A percentile compares a stretch with the other conserved stretches of the same genome.
Conservation (phyloP, 2,888 invertebrate genomes). For the Abrostola triplasia region DNA sequence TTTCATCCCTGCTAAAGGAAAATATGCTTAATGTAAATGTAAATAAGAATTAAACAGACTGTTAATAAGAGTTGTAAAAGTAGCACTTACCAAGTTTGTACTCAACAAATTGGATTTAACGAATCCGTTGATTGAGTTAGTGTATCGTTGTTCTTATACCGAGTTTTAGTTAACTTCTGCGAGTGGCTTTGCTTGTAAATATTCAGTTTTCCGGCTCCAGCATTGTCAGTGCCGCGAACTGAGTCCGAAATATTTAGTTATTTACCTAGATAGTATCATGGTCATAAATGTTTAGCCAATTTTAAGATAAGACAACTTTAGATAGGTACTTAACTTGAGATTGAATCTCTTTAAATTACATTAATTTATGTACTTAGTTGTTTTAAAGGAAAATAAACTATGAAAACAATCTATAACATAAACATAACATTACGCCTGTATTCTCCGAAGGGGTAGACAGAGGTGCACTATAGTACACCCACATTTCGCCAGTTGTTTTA, state of each 20-base stretch:
- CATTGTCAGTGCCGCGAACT: not conserved
- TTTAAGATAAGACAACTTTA: too few species aligned
- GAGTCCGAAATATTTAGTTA: not conserved
- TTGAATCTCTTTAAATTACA: too few species aligned
- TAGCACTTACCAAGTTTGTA: constrained; percentile 24
- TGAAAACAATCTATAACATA: too few species aligned
- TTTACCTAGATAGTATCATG: too few species aligned
- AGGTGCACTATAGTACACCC: too few species aligned
- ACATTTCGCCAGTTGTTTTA: too few species aligned
- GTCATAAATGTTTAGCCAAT: too few species aligned
- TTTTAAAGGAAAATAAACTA: too few species aligned
- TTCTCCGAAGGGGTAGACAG: too few species aligned
- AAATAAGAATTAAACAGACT: not conserved
- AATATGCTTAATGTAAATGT: constrained; percentile 1
- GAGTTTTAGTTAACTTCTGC: not conserved
- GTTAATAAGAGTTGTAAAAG: constrained; percentile 10
- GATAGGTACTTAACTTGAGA: too few species aligned
- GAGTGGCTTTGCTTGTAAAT: not conserved
- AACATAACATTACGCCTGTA: too few species aligned
- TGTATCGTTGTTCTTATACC: constrained; percentile 16
- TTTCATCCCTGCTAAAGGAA: constrained; percentile 2
- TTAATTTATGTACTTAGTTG: too few species aligned
- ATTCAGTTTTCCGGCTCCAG: not conserved
- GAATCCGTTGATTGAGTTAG: constrained; percentile 40
- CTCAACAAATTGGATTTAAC: constrained; percentile 35